Evolutionary conservation across 2,888 invertebrate genomes (phyloP), one percentile per base, ranked within the genome.

Genomic region (Autographa gamma): DNA sequence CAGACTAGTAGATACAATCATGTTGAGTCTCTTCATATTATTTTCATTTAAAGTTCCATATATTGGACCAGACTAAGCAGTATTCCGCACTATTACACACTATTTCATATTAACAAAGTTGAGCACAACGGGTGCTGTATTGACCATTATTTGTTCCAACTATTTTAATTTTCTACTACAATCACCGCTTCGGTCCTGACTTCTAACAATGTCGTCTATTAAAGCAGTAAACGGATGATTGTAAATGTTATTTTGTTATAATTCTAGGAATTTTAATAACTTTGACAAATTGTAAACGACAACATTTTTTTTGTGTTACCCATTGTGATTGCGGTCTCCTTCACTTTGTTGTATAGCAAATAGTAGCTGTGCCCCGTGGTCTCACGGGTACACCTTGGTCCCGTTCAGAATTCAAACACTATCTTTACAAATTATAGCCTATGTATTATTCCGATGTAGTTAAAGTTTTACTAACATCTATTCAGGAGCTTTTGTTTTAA

Each of bases 201-300:
- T 70, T 56, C 60, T 38, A 68, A 80, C 81, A 77, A 80, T 68
- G 70, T 77, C 74, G 60, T 77, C 32, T 58, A 31, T 48, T 48
- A n/a, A 7, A 48, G n/a, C 48, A 0, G 48, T 48, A 2, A 43
- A 0, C 14, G 43, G 16, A 16, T 43, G 16, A 43, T 43, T 43
- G 4, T 43, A 16, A 43, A 43, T 2, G 16, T 14, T 6, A 16
- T 14, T 43, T 16, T 16, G 2, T 43, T n/a, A 43, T 43, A 34
- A 2, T 43, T 43, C 43, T 16, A 14, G 43, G 16, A 43, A 43
- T 43, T n/a, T 43, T 1, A 6, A n/a, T n/a, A 43, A 43, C 14
- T 43, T 2, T 16, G 3, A 14, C 43, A 14, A 2, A 14, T 16
- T 43, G 16, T 3, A 16, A 43, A 14, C 6, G 16, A 43, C 43